Conservation (phyloP, 2,888 invertebrate species). For the Furcula furcula region DNA sequence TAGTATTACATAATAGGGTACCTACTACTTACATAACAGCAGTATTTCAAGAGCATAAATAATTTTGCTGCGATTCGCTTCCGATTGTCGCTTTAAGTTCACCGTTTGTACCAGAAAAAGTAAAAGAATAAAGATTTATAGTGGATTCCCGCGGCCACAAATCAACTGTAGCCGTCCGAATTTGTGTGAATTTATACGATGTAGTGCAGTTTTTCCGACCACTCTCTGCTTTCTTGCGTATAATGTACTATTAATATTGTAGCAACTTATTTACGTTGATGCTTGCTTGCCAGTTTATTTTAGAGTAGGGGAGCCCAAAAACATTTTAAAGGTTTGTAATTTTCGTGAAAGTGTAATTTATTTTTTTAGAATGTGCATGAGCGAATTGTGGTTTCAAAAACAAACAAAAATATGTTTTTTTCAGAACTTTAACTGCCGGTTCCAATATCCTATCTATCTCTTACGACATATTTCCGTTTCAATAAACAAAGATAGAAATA, state of each 20-base stretch:
- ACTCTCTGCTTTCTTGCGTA: conserved; percentile 40
- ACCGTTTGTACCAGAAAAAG: conserved; percentile 28
- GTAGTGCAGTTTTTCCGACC: conserved; percentile 38
- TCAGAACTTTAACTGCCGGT: too few species aligned
- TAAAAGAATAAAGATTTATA: conserved; percentile 58
- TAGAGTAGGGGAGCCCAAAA: too few species aligned
- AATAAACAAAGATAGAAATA: too few species aligned
- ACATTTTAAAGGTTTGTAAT: too few species aligned
- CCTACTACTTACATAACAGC: too few species aligned
- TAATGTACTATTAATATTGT: conserved; percentile 29
- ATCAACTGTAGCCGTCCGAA: conserved; percentile 64
- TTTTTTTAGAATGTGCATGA: too few species aligned
- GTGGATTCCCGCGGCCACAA: conserved; percentile 61
- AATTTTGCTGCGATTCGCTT: not conserved
- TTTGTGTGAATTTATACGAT: conserved; percentile 54
- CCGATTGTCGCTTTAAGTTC: conserved; percentile 10
- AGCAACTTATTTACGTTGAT: conserved; percentile 18
- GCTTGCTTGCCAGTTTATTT: conserved; percentile 24
- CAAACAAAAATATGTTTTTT: too few species aligned
- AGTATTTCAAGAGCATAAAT: not conserved
- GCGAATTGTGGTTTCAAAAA: too few species aligned
- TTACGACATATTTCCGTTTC: too few species aligned
- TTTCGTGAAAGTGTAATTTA: too few species aligned
- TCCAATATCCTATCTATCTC: too few species aligned
- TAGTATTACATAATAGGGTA: too few species aligned